Evolutionary conservation across 2,797 vertebrate genomes (phyloP), one percentile per base, ranked within the genome.

Genomic region (Bucorvus abyssinicus): DNA sequence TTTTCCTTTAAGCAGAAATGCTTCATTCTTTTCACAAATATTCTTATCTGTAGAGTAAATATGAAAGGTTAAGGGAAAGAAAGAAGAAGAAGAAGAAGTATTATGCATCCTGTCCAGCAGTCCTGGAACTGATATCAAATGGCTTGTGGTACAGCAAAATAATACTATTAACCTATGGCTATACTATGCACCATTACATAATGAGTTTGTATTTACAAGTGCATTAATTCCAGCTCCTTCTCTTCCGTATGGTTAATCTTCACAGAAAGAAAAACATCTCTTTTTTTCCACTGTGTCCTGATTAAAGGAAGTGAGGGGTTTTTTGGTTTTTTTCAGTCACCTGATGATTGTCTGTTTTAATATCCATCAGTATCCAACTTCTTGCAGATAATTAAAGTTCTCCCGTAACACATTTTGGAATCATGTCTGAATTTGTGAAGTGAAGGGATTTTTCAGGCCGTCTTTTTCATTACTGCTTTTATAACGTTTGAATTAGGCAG

Each of bases 261-360:
- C 49, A 64, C 30, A 84, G 40, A 82, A 92, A 52, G 42, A 76
- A 91, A 87, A 92, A 27, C 2, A 49, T 52, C 14, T 4, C 14
- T 60, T 65, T 80, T 32, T 47, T 7, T 8, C 29, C 3, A 14
- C 36, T 44, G 8, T 79, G 40, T 82, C 21, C 30, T 79, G 49
- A 73, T 90, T 94, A 90, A 90, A 84, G n/a, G 19, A 87, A 78
- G 19, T 61, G 16, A 27, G 80, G n/a, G 18, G 4, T 21, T 49
- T 12, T 16, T 22, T 19, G 47, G 47, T 36, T 75, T 30, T 6
- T 16, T n/a, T 86, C 49, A 38, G n/a, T 83, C 52, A 60, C 15
- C 84, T 94, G 29, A 50, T 73, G 52, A 60, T 76, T 89, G 40
- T 89, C 65, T 89, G 17, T 93, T 96, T 95, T 87, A 89, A 90